Evolutionary conservation across 2,888 invertebrate species (phyloP), one percentile per base, ranked within the genome.

Genomic region (Eugnorisma glareosa): DNA sequence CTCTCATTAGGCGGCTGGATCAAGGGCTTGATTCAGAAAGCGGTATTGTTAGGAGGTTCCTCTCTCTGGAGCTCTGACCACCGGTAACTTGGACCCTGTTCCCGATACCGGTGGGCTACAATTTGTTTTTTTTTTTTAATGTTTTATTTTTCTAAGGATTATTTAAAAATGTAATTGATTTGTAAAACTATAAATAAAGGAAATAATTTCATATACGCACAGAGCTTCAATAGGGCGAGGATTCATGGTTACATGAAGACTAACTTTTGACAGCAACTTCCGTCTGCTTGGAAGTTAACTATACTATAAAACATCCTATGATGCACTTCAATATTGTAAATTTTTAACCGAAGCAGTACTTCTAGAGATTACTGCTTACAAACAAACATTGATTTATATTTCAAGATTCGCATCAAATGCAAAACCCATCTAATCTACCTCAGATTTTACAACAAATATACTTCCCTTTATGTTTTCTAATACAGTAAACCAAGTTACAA

Each of bases 401-500:
- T 72, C 3, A 0, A 57, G 8, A 8, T 11, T 10, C 28, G n/a
- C 57, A 10, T 28, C 7, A 10, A 31, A n/a, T 31, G 18, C 28
- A 1, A 51, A 43, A 28, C 48, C 28, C 13, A n/a, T 69, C n/a
- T 45, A 24, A 67, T 48, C 5, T 70, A 48, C 54, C 71, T 57
- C 4, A 71, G n/a, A 67, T 48, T 70, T 21, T 82, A 24, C 54
- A 28, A 57, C 48, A 51, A 74, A 79, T 73, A 64, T n/a, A 48
- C 31, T 71, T 68, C 54, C 63, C 40, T 74, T 82, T 63, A 82
- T 77, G n/a, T 67, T 48, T 64, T 73, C 74, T 75, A 67, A 84
- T 78, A 73, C 40, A 78, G 74, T 78, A 69, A 78, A 82, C 37
- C 31, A 70, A 40, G 35, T 4, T n/a, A 85, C 85, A 83, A 83